Percentiles rank a stretch among this genome's conserved stretches.
Conservation (phyloP, 1,140 invertebrate genomes). For the Aphidius ervi region DNA sequence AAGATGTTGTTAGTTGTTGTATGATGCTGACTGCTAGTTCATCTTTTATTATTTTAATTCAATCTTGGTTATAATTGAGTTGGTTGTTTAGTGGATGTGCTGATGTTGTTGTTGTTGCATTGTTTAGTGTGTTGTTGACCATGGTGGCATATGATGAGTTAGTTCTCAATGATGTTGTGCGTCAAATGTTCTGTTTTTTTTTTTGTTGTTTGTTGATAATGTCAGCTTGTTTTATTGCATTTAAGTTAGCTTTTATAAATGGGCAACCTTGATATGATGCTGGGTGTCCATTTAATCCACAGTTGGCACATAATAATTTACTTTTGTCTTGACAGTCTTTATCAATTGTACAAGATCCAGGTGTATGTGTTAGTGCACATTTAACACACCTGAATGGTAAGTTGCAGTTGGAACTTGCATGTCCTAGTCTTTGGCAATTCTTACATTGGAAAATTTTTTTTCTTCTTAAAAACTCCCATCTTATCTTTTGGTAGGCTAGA, state of each 20-base stretch:
- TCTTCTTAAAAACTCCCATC: slow-evolving; percentile 16
- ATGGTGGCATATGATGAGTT: too few relatives aligned
- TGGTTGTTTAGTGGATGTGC: too few relatives aligned
- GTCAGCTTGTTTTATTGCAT: too few relatives aligned
- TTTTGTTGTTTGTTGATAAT: too few relatives aligned
- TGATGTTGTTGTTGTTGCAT: too few relatives aligned
- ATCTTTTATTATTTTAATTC: too few relatives aligned
- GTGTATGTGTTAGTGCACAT: slow-evolving; percentile 4
- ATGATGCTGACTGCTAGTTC: too few relatives aligned
- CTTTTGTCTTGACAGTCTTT: not conserved
- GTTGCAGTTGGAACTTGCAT: slow-evolving; percentile 13
- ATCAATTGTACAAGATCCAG: slow-evolving; percentile 4
- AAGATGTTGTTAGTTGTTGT: too few relatives aligned
- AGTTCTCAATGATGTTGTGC: too few relatives aligned
- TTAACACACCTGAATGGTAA: slow-evolving; percentile 14
- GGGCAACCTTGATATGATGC: slow-evolving; percentile 26
- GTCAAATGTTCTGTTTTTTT: too few relatives aligned
- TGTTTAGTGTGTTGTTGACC: too few relatives aligned
- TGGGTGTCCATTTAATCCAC: slow-evolving; percentile 19
- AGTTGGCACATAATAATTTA: slow-evolving; percentile 22
- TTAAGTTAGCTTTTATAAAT: not conserved
- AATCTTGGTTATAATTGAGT: too few relatives aligned
- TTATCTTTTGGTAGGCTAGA: slow-evolving; percentile 12
- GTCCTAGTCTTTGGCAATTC: slow-evolving; percentile 18
- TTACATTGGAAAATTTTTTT: slow-evolving; percentile 5